Evolutionary conservation across 2,888 invertebrate genomes (phyloP).

Genomic region (Diploptera punctata): DNA sequence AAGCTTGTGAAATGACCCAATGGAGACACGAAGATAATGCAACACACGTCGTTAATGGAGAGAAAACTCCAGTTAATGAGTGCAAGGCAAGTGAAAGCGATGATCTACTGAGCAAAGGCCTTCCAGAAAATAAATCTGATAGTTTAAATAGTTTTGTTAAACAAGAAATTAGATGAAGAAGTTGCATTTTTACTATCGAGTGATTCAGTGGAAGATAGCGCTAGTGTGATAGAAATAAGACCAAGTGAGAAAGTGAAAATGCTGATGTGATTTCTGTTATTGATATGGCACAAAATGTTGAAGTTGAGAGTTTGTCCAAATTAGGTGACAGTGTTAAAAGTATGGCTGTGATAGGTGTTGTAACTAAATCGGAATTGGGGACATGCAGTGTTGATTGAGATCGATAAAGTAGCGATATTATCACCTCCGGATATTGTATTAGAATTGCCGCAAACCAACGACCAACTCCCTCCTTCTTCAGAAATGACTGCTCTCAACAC

Average conservation of each 20-base stretch:
- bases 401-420: background rate
- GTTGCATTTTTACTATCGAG: no score
- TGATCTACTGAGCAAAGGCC: no score
- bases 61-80: no score
- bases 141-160: no score
- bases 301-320: background rate
- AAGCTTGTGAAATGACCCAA: slow-evolving; percentile 17
- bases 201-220: no score
- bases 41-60: background rate
- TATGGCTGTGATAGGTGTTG: background rate
- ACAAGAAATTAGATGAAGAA: no score
- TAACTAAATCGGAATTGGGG: background rate
- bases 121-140: no score
- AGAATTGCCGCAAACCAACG: background rate
- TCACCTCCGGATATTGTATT: background rate
- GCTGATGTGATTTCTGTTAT: no score
- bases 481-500: background rate
- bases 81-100: no score
- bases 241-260: background rate
- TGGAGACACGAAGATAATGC: background rate
- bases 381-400: background rate
- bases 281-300: background rate
- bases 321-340: background rate
- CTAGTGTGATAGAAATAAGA: no score
- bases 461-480: background rate